Conservation (phyloP, 2,888 invertebrate species). For the Drosophila meridionalis region DNA sequence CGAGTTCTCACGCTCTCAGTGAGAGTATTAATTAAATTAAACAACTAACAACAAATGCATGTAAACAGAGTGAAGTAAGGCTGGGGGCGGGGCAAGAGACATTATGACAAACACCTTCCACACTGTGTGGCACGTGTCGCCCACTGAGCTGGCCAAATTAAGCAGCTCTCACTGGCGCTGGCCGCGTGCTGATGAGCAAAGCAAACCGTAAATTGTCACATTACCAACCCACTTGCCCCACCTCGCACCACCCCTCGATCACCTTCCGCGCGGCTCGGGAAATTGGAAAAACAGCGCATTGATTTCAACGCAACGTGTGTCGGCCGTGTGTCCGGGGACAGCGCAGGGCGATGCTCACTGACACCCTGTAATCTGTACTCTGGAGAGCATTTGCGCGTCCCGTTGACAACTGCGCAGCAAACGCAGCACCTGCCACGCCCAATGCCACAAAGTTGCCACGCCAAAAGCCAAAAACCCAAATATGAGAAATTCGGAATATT, state of each 20-base stretch:
- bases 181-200: conserved; percentile 73
- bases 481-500: conserved; percentile 46
- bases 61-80: conserved; percentile 57
- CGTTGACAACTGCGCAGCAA: conserved; percentile 41
- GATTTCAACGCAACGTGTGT: conserved; percentile 73
- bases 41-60: conserved; percentile 73
- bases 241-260: background rate
- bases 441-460: conserved; percentile 5
- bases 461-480: conserved; percentile 42
- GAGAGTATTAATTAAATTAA: conserved; percentile 75
- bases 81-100: background rate
- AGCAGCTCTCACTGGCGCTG: conserved; percentile 61
- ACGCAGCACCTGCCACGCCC: conserved; percentile 58
- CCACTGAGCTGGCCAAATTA: conserved; percentile 69
- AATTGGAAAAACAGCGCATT: conserved; percentile 65
- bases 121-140: conserved; percentile 66
- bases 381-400: conserved; percentile 49
- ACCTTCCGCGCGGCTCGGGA: background rate
- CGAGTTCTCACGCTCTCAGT: conserved; percentile 62
- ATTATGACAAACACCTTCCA: conserved; percentile 50
- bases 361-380: conserved; percentile 34
- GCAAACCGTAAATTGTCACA: conserved; percentile 77
- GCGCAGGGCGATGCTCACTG: conserved; percentile 12
- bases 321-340: conserved; percentile 59
- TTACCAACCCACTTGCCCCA: conserved; percentile 23